These are phyloP conservation scores for Malthinus flaveolus DNA, from an alignment of 2,888 invertebrate genomes.

Conservation along the genomic window DNA sequence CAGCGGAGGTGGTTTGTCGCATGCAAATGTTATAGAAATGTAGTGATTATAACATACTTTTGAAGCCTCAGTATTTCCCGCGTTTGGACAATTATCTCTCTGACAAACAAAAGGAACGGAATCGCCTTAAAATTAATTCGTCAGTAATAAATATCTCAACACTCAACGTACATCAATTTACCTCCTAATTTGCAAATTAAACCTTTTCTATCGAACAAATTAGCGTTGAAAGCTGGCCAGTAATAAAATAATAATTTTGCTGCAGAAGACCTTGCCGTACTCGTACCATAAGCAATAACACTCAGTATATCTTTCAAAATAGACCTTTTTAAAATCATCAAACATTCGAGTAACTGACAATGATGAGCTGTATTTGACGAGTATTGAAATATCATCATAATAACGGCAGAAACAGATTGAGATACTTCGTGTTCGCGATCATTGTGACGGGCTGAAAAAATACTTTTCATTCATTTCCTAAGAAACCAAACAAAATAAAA, in stretches of 20 bases:
- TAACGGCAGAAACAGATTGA: conserved; percentile 87
- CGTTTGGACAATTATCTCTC: conserved; percentile 87
- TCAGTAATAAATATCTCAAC: no score
- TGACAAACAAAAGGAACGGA: conserved; percentile 84
- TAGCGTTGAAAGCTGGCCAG: conserved; percentile 97
- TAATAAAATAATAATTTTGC: conserved; percentile 97
- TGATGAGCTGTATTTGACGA: conserved; percentile 94
- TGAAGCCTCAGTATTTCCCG: conserved; percentile 82
- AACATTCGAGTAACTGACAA: conserved; percentile 92
- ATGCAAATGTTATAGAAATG: conserved; percentile 83
- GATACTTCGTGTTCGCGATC: conserved; percentile 79
- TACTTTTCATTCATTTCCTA: not conserved
- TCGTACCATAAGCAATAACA: conserved; percentile 96
- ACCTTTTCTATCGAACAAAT: conserved; percentile 86
- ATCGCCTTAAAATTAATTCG: conserved; percentile 62
- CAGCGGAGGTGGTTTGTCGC: conserved; percentile 89
- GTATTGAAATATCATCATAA: conserved; percentile 98
- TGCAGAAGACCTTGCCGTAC: conserved; percentile 90
- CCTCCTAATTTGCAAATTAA: conserved; percentile 86
- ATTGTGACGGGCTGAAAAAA: conserved; percentile 65
- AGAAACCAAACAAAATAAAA: no score
- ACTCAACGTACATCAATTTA: no score
- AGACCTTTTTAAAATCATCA: conserved; percentile 91
- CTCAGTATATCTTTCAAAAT: conserved; percentile 92
- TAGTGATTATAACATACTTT: conserved; percentile 95